Evolutionary conservation across 1,140 invertebrate species (phyloP).

Genomic region (Sitophilus oryzae): DNA sequence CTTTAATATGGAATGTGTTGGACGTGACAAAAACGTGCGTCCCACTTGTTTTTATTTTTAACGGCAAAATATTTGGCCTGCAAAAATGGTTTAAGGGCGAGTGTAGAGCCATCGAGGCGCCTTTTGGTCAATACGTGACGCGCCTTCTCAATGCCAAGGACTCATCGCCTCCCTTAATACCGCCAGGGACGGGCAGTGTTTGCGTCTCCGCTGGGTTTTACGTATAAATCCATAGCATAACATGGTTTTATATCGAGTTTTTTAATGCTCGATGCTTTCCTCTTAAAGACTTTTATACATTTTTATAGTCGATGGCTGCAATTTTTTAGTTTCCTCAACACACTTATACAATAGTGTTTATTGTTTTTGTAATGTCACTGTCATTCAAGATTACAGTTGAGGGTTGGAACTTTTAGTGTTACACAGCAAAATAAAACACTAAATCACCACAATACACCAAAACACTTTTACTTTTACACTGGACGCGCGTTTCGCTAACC

Average conservation of each 20-base stretch:
- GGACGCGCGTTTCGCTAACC: too few relatives aligned
- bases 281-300: too few relatives aligned
- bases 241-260: neutral
- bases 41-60: constrained; percentile 12
- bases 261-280: too few relatives aligned
- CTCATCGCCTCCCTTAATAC: constrained; percentile 2
- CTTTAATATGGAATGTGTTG: neutral
- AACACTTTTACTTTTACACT: too few relatives aligned
- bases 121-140: constrained; percentile 23
- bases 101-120: constrained; percentile 17
- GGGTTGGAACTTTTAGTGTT: too few relatives aligned
- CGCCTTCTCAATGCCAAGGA: constrained; percentile 18
- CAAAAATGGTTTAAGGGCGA: constrained; percentile 17
- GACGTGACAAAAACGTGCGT: constrained; percentile 1
- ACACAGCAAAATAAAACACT: too few relatives aligned
- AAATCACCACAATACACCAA: too few relatives aligned
- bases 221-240: neutral
- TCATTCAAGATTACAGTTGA: too few relatives aligned
- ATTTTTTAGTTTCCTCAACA: too few relatives aligned
- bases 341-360: too few relatives aligned
- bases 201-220: neutral
- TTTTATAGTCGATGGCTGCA: too few relatives aligned
- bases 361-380: too few relatives aligned
- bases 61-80: constrained; percentile 15
- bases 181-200: neutral